Evolutionary conservation across 2,113 vertebrate species (phyloP), one percentile per base, ranked within the genome.

Genomic region (Garra rufa): DNA sequence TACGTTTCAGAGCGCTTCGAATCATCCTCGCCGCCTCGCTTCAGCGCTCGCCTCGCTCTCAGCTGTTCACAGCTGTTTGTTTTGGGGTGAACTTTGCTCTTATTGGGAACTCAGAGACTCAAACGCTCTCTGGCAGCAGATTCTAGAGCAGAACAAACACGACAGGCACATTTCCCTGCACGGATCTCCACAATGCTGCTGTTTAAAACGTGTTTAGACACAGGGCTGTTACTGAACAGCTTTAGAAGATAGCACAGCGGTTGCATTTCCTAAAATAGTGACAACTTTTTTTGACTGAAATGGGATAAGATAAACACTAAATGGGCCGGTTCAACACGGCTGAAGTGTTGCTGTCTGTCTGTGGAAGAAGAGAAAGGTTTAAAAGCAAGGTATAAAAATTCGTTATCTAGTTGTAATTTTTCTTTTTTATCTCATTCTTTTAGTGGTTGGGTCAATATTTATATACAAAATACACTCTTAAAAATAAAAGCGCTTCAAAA

Each of bases 21-120:
- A 91, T 92, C 92, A 92, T 94, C 86, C 71, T 76, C 44, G 75
- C 85, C 57, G 87, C 89, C 85, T 81, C 50, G 83, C 82, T 88
- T 50, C 55, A 55, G 65, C 81, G 28, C 9, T 41, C 30, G 9
- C 9, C 34, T 70, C 67, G 2, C 14, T 19, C 28, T 28, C 65
- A 10, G 65, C 34, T 14, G 34, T 73, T 50, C 80, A 88, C 67
- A n/a, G 79, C 61, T 92, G 88, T 94, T 92, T 93, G 91, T 81
- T 91, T 87, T 89, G 63, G 76, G 82, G 75, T 92, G 92, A 92
- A 94, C 94, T 94, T 95, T 94, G 93, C 88, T 88, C 93, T 91
- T 87, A 9, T 92, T 91, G 88, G 74, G 86, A 89, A 84, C 89
- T 85, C 73, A 46, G 57, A 26, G 17, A 85, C 46, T 48, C 15